Percentiles rank a stretch among this genome's conserved stretches.
Evolutionary conservation across 1,140 invertebrate species (phyloP).

Genomic region (Hydropsyche tenuis): DNA sequence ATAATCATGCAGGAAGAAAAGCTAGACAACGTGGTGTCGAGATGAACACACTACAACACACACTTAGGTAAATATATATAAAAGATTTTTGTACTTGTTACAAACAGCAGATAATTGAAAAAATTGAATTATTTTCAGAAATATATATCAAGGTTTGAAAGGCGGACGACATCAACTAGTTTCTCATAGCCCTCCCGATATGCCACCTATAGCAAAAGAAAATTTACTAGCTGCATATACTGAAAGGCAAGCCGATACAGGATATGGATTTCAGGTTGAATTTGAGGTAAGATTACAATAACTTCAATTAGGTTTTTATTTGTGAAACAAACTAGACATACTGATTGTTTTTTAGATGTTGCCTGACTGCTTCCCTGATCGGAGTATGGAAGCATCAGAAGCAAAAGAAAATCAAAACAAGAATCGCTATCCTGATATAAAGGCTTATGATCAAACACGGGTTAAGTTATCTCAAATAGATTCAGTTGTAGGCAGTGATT

Average conservation of each 20-base stretch:
- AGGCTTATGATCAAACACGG: conserved; percentile 91
- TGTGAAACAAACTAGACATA: not conserved
- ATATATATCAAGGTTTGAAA: conserved; percentile 53
- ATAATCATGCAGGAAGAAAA: conserved; percentile 75
- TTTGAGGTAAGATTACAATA: conserved; percentile 67
- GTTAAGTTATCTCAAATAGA: conserved; percentile 80
- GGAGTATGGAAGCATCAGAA: conserved; percentile 86
- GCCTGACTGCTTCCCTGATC: conserved; percentile 85
- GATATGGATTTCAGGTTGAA: conserved; percentile 88
- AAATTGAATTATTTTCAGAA: conserved; percentile 50
- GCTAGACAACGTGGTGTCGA: conserved; percentile 77
- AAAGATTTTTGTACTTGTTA: too few relatives aligned
- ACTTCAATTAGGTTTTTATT: not conserved
- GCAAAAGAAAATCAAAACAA: conserved; percentile 86
- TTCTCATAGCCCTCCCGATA: conserved; percentile 73
- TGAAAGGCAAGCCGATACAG: conserved; percentile 82
- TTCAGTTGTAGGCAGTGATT: conserved; percentile 81
- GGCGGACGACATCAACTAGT: conserved; percentile 72
- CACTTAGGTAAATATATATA: conserved; percentile 53
- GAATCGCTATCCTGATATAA: conserved; percentile 89
- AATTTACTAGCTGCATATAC: conserved; percentile 77
- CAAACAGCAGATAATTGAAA: not conserved
- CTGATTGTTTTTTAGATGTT: conserved; percentile 63
- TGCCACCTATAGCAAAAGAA: conserved; percentile 77
- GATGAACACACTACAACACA: conserved; percentile 69